Percentiles rank a stretch among this genome's conserved stretches.
Conservation (phyloP, 2,113 vertebrate species). For the Anser cygnoides region DNA sequence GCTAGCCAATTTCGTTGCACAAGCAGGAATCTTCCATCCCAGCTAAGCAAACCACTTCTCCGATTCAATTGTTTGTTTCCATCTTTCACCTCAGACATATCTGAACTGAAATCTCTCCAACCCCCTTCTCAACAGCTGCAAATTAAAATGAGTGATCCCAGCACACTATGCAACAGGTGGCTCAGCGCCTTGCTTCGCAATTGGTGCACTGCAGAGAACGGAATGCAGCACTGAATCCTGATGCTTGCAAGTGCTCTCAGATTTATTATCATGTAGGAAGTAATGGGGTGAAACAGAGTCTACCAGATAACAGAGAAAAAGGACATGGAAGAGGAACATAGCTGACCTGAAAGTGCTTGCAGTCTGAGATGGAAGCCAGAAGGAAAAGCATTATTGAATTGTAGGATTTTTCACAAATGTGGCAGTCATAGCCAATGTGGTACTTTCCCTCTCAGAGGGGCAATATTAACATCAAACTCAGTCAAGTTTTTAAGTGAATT, state of each 20-base stretch:
- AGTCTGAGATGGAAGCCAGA: background rate
- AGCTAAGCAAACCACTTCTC: background rate
- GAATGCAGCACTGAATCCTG: slow-evolving; percentile 1
- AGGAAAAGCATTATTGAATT: background rate
- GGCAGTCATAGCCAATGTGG: background rate
- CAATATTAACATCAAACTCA: background rate
- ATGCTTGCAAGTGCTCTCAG: background rate
- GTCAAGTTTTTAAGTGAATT: background rate
- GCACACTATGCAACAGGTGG: slow-evolving; percentile 14
- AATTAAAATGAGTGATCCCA: background rate
- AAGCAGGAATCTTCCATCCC: background rate
- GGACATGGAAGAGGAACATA: background rate
- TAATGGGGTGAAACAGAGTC: background rate
- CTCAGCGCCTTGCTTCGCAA: rapidly evolving
- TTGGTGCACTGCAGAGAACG: background rate
- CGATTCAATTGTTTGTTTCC: background rate
- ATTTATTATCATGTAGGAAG: slow-evolving; percentile 10
- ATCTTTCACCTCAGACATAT: background rate
- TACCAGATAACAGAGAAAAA: background rate
- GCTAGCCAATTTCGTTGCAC: background rate
- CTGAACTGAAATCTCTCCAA: background rate
- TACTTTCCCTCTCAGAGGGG: background rate
- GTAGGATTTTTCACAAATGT: background rate
- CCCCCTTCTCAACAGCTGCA: slow-evolving; percentile 36
- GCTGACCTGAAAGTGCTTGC: background rate